Base-by-base conservation (phyloP, 2,797 vertebrate species). In the Graptemys geographica region DNA sequence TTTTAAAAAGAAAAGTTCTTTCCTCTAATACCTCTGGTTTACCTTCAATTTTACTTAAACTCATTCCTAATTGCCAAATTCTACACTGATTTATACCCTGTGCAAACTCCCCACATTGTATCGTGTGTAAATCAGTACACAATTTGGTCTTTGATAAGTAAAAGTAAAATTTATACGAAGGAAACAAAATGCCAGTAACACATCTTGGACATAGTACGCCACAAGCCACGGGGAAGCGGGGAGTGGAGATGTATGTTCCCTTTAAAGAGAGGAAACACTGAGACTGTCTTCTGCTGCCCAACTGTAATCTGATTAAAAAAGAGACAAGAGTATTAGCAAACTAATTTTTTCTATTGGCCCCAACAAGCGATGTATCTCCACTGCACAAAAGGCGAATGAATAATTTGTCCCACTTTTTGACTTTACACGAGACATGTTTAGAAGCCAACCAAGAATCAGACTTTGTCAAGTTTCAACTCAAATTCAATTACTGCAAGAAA, bases 201-300 rank as follows among this genome's bases (percentile, higher is more conserved):
- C 49, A 92, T 74, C 74, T 83, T 33, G 31, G 86, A 44, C 33
- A 52, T 53, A 62, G 87, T 84, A 52, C 84, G 89, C 9, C n/a
- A 85, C 91, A 93, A 78, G 93, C 82, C 80, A 55, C 3, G 18
- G 25, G 31, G 79, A 95, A 33, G 88, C 0, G 6, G 16, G 59
- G 87, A 92, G 93, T 0, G 90, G 86, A 91, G 93, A 95, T 92
- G 74, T 27, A 84, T 89, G 90, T 86, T 95, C 74, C 57, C 49
- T 95, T 93, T 88, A 65, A 87, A 94, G 92, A 93, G 62, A 92
- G 92, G 59, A 53, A 53, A 89, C 87, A 76, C 94, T 87, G 94
- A 90, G 84, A 76, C 93, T 84, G 94, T 92, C 93, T 92, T 91
- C 84, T 93, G 94, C 93, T 96, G 96, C 94, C 92, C 95, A 90